Evolutionary conservation across 2,888 invertebrate genomes (phyloP).

Genomic region (Lypha dubia): DNA sequence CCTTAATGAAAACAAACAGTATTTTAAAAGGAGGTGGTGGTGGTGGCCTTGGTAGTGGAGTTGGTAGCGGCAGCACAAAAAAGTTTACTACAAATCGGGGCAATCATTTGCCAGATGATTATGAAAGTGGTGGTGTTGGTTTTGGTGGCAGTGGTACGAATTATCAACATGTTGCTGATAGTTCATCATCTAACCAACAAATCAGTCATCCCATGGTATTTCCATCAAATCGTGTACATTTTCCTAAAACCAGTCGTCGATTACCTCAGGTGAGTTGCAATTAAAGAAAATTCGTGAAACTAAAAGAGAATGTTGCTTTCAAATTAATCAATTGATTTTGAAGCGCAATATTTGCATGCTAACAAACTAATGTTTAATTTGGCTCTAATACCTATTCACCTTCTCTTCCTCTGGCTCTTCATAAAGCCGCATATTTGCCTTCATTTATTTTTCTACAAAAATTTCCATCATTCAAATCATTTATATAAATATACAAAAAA

Average conservation of each 20-base stretch:
- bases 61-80: slow-evolving; percentile 17
- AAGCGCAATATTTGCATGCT: too few species aligned
- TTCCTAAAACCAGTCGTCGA: slow-evolving; percentile 86
- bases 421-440: too few species aligned
- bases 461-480: too few species aligned
- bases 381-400: too few species aligned
- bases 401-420: too few species aligned
- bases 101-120: slow-evolving; percentile 80
- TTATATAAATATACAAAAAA: too few species aligned
- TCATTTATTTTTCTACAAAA: too few species aligned
- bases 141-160: slow-evolving; percentile 5
- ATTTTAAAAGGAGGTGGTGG: slow-evolving; percentile 31
- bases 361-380: too few species aligned
- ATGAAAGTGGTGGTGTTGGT: slow-evolving; percentile 61
- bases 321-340: too few species aligned
- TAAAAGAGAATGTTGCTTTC: too few species aligned
- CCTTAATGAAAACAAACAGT: slow-evolving; percentile 76
- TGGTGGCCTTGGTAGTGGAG: slow-evolving; percentile 1
- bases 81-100: slow-evolving; percentile 76
- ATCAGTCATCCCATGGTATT: slow-evolving; percentile 83
- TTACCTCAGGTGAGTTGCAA: slow-evolving; percentile 85
- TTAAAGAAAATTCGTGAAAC: neutral
- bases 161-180: slow-evolving; percentile 57
- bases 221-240: slow-evolving; percentile 85
- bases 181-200: slow-evolving; percentile 77